These are phyloP conservation scores for Hyposoter didymator DNA, from an alignment of 2,888 invertebrate genomes.

Conservation along the genomic window DNA sequence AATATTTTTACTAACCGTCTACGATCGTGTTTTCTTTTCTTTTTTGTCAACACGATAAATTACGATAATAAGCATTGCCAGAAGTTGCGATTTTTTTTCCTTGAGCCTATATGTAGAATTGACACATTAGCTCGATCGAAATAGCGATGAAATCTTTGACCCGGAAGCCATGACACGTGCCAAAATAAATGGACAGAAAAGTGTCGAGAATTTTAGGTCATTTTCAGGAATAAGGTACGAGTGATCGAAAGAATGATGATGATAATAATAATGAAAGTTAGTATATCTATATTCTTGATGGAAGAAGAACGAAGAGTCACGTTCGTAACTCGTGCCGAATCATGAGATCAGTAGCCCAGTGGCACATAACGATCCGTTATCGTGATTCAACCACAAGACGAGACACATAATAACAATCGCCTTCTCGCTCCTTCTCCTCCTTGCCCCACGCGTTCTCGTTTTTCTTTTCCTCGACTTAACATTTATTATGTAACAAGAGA, in stretches of 20 bases:
- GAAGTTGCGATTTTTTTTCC: neutral
- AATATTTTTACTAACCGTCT: neutral
- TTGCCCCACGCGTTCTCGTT: conserved; percentile 62
- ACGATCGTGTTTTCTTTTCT: neutral
- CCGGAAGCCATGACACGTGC: neutral
- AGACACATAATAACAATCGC: conserved; percentile 56
- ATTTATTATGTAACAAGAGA: conserved; percentile 79
- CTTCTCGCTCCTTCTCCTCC: conserved; percentile 52
- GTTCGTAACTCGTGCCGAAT: conserved; percentile 51
- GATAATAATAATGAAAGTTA: neutral
- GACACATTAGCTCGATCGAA: neutral
- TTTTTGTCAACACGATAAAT: neutral
- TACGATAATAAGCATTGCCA: neutral
- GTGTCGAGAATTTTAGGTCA: neutral
- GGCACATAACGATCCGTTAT: conserved; percentile 74
- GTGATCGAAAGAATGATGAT: conserved; percentile 3
- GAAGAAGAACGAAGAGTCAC: conserved; percentile 34
- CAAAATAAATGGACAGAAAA: neutral
- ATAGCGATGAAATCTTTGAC: neutral
- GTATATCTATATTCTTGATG: neutral
- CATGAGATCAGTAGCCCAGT: conserved; percentile 34
- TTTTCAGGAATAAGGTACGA: neutral
- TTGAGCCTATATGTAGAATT: neutral
- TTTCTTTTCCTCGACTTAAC: conserved; percentile 69
- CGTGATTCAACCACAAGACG: conserved; percentile 63